A percentile compares a stretch with the other conserved stretches of the same genome.
These are phyloP conservation scores for Athripsodes cinereus DNA, from an alignment of 2,888 invertebrate genomes.

Conservation along the genomic window DNA sequence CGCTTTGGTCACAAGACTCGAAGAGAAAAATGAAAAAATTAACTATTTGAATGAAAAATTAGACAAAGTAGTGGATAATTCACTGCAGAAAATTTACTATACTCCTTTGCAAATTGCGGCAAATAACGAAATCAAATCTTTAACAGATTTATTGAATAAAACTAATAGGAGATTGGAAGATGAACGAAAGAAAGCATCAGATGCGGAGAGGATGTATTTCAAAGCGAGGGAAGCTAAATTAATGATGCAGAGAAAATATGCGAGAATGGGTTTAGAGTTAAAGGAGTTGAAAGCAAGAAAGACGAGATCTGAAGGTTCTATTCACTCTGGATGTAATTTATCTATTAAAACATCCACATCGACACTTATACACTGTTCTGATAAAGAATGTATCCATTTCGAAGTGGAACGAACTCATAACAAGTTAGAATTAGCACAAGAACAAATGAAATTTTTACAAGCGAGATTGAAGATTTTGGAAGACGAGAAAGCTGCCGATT, in stretches of 20 bases:
- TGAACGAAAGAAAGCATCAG: conserved; percentile 54
- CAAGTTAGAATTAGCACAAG: conserved; percentile 56
- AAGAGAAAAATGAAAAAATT: conserved; percentile 45
- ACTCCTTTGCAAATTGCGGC: conserved; percentile 51
- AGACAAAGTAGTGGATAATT: conserved; percentile 44
- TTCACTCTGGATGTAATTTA: not conserved
- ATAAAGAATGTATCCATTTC: conserved; percentile 33
- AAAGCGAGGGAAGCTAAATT: conserved; percentile 50
- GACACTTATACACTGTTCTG: conserved; percentile 21
- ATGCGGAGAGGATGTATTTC: conserved; percentile 50
- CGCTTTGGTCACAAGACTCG: conserved; percentile 43
- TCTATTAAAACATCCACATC: not conserved
- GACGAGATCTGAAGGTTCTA: conserved; percentile 30
- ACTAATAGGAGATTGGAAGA: conserved; percentile 52
- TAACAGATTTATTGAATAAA: conserved; percentile 53
- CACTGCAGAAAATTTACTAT: conserved; percentile 46
- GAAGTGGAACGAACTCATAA: conserved; percentile 43
- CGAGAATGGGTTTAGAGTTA: conserved; percentile 32
- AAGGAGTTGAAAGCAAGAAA: conserved; percentile 35
- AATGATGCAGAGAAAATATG: conserved; percentile 36
- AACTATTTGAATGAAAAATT: conserved; percentile 45
- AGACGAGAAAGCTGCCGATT: conserved; percentile 57
- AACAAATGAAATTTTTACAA: conserved; percentile 59
- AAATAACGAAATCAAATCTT: conserved; percentile 55
- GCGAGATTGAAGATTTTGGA: conserved; percentile 57